These are phyloP conservation scores for Drosophila ercepeae DNA, from an alignment of 1,140 invertebrate species.

Conservation along the genomic window DNA sequence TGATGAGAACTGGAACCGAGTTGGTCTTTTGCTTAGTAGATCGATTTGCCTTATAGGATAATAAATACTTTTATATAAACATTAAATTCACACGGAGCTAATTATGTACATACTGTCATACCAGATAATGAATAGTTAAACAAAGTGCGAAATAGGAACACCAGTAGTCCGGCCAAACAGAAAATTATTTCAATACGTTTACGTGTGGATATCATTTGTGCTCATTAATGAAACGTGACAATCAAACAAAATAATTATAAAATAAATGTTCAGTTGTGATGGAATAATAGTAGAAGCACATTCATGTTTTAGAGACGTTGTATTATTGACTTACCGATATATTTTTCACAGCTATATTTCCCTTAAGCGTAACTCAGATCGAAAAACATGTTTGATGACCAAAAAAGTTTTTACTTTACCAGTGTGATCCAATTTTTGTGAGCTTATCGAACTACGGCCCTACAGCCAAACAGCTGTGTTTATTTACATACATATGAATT, in stretches of 20 bases:
- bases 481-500: too few species aligned
- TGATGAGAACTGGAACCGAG: constrained; percentile 86
- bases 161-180: constrained; percentile 1
- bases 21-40: constrained; percentile 1
- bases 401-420: too few species aligned
- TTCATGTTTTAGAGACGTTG: too few species aligned
- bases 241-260: not conserved
- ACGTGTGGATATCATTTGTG: constrained; percentile 17
- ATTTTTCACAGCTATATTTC: too few species aligned
- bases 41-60: constrained; percentile 9
- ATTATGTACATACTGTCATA: constrained; percentile 17
- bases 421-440: too few species aligned
- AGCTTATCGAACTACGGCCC: too few species aligned
- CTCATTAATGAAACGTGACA: not conserved
- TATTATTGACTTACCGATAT: too few species aligned
- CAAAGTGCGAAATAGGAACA: constrained; percentile 13
- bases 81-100: not conserved
- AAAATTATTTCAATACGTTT: constrained; percentile 6
- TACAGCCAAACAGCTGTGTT: too few species aligned
- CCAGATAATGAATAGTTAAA: not conserved
- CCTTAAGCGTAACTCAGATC: too few species aligned
- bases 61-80: not conserved
- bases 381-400: too few species aligned
- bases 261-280: too few species aligned
- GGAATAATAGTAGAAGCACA: too few species aligned